phyloP scores from a whole-genome alignment of 1,140 invertebrate species.

The Panagrolaimus sp. region DNA sequence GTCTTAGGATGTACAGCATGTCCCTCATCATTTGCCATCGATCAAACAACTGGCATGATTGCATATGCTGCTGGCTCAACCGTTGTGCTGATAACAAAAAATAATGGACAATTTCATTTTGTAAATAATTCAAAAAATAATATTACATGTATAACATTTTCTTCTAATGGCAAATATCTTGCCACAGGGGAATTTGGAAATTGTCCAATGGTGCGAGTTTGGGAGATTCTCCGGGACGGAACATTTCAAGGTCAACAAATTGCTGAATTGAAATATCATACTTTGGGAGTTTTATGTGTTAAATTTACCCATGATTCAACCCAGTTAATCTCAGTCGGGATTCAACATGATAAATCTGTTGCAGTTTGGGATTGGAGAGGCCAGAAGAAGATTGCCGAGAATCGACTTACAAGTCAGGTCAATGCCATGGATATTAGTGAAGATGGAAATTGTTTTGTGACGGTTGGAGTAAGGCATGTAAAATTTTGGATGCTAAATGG shows the following conservation, averaged over 20 bases:
- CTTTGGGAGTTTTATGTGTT: conserved; percentile 40
- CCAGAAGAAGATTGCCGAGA: conserved; percentile 44
- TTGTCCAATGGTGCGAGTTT: conserved; percentile 49
- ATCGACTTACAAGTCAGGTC: conserved; percentile 47
- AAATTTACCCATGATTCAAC: conserved; percentile 42
- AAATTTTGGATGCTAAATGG: conserved; percentile 41
- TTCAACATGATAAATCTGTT: conserved; percentile 52
- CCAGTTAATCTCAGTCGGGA: conserved; percentile 51
- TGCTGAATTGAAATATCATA: conserved; percentile 44
- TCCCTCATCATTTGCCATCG: conserved; percentile 45
- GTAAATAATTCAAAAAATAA: conserved; percentile 36
- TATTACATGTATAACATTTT: conserved; percentile 45
- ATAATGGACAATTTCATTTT: conserved; percentile 43
- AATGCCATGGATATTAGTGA: conserved; percentile 50
- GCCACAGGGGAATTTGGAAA: conserved; percentile 46
- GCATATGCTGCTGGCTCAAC: conserved; percentile 57
- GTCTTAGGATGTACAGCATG: conserved; percentile 51
- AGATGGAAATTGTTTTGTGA: conserved; percentile 46
- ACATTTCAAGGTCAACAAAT: conserved; percentile 36
- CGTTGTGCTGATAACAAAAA: conserved; percentile 44
- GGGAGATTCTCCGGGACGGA: conserved; percentile 42
- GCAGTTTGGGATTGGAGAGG: conserved; percentile 48
- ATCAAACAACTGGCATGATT: conserved; percentile 38
- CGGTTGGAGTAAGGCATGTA: conserved; percentile 45
- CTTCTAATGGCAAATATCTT: conserved; percentile 41